These are phyloP conservation scores for Chrysolina oricalcia DNA, from an alignment of 2,888 invertebrate species.

Conservation along the genomic window DNA sequence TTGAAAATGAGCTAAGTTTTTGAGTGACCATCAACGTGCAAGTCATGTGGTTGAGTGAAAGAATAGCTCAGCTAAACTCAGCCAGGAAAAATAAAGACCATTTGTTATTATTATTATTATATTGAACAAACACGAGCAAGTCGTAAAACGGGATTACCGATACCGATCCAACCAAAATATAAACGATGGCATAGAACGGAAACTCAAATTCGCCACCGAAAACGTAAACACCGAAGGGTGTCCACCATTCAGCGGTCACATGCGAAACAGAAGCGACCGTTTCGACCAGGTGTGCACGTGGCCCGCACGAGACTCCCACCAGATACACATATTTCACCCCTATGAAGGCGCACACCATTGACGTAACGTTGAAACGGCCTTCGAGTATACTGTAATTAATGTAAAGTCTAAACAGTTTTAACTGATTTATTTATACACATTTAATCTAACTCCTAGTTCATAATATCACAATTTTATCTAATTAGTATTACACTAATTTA, in stretches of 20 bases:
- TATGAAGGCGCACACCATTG: constrained; percentile 24
- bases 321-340: constrained; percentile 37
- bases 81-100: too few species aligned
- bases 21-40: neutral
- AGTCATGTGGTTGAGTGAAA: too few species aligned
- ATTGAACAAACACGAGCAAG: neutral
- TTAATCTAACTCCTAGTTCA: too few species aligned
- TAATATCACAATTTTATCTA: too few species aligned
- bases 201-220: constrained; percentile 24
- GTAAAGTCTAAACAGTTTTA: too few species aligned
- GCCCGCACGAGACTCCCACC: constrained; percentile 40
- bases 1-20: too few species aligned
- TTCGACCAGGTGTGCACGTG: constrained; percentile 48
- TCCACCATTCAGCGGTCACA: constrained; percentile 5
- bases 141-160: neutral
- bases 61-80: too few species aligned
- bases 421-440: too few species aligned
- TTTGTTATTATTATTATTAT: neutral
- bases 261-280: constrained; percentile 35
- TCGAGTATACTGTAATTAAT: too few species aligned
- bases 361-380: neutral
- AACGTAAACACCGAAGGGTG: constrained; percentile 23
- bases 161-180: neutral
- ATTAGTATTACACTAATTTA: too few species aligned
- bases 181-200: neutral